Evolutionary conservation across 1,140 invertebrate species (phyloP).

Genomic region (Hydropsyche tenuis): DNA sequence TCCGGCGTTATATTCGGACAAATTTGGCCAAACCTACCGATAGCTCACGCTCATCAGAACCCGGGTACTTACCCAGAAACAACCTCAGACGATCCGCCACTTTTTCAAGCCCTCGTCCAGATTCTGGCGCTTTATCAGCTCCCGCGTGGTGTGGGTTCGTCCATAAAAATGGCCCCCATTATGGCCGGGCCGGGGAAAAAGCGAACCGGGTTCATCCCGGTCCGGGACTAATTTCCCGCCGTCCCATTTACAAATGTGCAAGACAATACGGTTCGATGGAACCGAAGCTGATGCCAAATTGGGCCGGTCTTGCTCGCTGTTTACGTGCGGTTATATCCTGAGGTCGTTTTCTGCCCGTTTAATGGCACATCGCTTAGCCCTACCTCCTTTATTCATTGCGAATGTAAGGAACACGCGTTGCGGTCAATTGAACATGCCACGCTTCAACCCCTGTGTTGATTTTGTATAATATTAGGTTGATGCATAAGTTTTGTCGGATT

Average conservation of each 20-base stretch:
- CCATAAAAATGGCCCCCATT: slow-evolving; percentile 34
- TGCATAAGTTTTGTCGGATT: too few species aligned
- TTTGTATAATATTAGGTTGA: too few species aligned
- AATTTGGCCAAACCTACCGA: background rate
- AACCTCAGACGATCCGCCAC: background rate
- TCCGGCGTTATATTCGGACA: background rate
- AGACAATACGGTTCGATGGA: slow-evolving; percentile 47
- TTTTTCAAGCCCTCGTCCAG: background rate
- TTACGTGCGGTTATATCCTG: background rate
- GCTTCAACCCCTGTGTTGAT: too few species aligned
- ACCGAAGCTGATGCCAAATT: slow-evolving; percentile 39
- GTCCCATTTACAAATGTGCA: slow-evolving; percentile 40
- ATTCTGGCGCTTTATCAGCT: slow-evolving; percentile 20
- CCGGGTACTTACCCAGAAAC: background rate
- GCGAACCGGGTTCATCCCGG: slow-evolving; percentile 26
- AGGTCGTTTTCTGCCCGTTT: slow-evolving; percentile 14
- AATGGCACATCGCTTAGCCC: slow-evolving; percentile 14
- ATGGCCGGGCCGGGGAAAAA: slow-evolving; percentile 5
- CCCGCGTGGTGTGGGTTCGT: background rate
- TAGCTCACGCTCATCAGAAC: background rate
- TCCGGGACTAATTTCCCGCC: slow-evolving; percentile 34
- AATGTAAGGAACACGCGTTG: slow-evolving; percentile 1
- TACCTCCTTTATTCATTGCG: background rate
- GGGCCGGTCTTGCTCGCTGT: background rate
- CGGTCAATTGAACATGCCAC: background rate